Evolutionary conservation across 2,888 invertebrate species (phyloP).

Genomic region (Parelbella ahira): DNA sequence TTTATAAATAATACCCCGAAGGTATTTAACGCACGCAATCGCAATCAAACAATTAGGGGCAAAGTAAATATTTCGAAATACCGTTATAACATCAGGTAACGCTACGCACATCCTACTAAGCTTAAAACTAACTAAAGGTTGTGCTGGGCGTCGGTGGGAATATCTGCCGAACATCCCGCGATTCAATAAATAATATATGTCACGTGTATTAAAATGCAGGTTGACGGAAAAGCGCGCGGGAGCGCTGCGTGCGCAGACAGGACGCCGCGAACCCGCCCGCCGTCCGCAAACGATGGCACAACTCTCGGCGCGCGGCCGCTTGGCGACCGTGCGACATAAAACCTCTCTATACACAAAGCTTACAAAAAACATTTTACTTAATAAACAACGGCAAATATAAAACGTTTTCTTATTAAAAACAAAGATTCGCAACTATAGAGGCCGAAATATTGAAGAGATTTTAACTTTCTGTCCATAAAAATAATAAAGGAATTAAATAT

Average conservation of each 20-base stretch:
- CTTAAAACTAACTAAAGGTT: slow-evolving; percentile 54
- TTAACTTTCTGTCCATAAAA: slow-evolving; percentile 36
- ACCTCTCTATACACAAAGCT: slow-evolving; percentile 57
- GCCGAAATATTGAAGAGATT: slow-evolving; percentile 59
- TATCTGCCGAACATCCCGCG: slow-evolving; percentile 59
- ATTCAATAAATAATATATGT: slow-evolving; percentile 57
- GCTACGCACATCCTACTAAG: slow-evolving; percentile 63
- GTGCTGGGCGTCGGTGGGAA: slow-evolving; percentile 75
- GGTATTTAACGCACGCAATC: too few relatives aligned
- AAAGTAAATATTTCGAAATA: slow-evolving; percentile 45
- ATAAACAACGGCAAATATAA: slow-evolving; percentile 73
- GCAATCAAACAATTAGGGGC: too few relatives aligned
- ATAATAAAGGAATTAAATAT: slow-evolving; percentile 45
- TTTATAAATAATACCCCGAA: too few relatives aligned
- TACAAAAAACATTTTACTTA: slow-evolving; percentile 54
- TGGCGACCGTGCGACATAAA: slow-evolving; percentile 56
- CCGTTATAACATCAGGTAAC: slow-evolving; percentile 65
- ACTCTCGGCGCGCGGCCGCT: slow-evolving; percentile 53
- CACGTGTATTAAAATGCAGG: slow-evolving; percentile 61
- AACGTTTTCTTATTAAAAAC: slow-evolving; percentile 63
- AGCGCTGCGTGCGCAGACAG: slow-evolving; percentile 13
- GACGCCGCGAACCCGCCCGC: slow-evolving; percentile 30
- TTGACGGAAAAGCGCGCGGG: slow-evolving; percentile 29
- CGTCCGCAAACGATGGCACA: slow-evolving; percentile 59
- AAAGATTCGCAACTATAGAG: slow-evolving; percentile 64